Evolutionary conservation across 1,140 invertebrate species (phyloP).

Genomic region (Capitella teleta): DNA sequence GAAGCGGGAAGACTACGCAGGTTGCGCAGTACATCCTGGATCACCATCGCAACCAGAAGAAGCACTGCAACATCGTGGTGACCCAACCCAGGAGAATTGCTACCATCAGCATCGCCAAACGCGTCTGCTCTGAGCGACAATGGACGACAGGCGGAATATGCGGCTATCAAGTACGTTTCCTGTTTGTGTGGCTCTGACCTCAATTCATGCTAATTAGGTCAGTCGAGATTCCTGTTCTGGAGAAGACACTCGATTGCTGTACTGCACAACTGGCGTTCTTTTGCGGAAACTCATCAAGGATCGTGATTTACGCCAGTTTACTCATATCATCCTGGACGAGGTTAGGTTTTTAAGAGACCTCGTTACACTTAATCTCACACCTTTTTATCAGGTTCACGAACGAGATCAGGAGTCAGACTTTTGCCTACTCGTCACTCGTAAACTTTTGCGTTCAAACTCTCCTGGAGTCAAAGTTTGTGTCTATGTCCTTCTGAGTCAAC

Average conservation of each 20-base stretch:
- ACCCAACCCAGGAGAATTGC: conserved; percentile 42
- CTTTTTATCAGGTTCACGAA: conserved; percentile 33
- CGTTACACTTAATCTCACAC: neutral
- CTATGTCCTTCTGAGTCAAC: neutral
- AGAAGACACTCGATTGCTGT: conserved; percentile 32
- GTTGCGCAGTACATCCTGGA: conserved; percentile 57
- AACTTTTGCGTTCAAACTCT: conserved; percentile 31
- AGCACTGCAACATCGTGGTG: conserved; percentile 40
- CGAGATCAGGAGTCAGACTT: conserved; percentile 40
- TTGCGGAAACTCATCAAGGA: conserved; percentile 35
- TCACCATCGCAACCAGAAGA: conserved; percentile 24
- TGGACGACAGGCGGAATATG: conserved; percentile 34
- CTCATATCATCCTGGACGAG: conserved; percentile 43
- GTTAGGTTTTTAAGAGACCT: conserved; percentile 22
- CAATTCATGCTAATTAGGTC: no score
- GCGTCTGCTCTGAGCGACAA: conserved; percentile 32
- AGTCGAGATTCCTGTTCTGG: no score
- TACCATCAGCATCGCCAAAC: conserved; percentile 34
- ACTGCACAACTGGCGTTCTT: conserved; percentile 40
- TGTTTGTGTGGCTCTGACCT: neutral
- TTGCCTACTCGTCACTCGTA: conserved; percentile 31
- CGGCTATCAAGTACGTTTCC: conserved; percentile 36
- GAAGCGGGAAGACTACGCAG: conserved; percentile 82
- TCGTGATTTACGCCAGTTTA: conserved; percentile 35
- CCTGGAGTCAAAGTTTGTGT: conserved; percentile 50